phyloP scores from a whole-genome alignment of 2,113 vertebrate genomes.

The Xiphorhynchus elegans region DNA sequence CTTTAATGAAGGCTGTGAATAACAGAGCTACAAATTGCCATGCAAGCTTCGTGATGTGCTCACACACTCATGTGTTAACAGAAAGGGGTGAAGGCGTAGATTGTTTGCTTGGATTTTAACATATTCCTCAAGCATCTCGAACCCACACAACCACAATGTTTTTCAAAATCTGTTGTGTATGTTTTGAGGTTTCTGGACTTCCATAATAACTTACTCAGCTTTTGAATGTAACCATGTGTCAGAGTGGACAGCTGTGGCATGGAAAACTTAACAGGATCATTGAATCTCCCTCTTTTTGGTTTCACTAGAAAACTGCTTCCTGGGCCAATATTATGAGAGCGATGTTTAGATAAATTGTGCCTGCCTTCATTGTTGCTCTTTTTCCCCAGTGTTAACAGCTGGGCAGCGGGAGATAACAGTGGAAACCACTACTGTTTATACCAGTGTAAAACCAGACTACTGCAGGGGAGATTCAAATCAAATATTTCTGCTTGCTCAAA shows the following conservation, averaged over 20 bases:
- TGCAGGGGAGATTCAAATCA: slow-evolving; percentile 22
- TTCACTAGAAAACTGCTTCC: background rate
- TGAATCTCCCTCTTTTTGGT: background rate
- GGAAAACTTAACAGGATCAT: background rate
- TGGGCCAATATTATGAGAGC: background rate
- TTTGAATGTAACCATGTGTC: background rate
- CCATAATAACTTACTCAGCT: slow-evolving; percentile 17
- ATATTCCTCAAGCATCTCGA: background rate
- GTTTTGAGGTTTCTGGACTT: slow-evolving; percentile 59
- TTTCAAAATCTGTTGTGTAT: slow-evolving; percentile 20
- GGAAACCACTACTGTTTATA: slow-evolving; percentile 39
- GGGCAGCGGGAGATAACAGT: slow-evolving; percentile 17
- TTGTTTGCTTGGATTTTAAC: slow-evolving; percentile 47
- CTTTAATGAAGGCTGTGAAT: slow-evolving; percentile 29
- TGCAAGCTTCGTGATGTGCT: background rate
- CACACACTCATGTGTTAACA: background rate
- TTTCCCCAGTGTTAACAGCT: background rate
- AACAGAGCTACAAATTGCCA: slow-evolving; percentile 10
- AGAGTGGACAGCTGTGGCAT: background rate
- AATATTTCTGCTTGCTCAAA: slow-evolving; percentile 28
- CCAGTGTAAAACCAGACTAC: slow-evolving; percentile 9
- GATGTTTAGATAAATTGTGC: background rate
- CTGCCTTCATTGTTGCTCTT: slow-evolving; percentile 35
- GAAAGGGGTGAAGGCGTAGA: background rate
- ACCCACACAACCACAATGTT: slow-evolving; percentile 35